These are phyloP conservation scores for Prietella phreatophila DNA, from an alignment of 2,113 vertebrate species.

Conservation along the genomic window DNA sequence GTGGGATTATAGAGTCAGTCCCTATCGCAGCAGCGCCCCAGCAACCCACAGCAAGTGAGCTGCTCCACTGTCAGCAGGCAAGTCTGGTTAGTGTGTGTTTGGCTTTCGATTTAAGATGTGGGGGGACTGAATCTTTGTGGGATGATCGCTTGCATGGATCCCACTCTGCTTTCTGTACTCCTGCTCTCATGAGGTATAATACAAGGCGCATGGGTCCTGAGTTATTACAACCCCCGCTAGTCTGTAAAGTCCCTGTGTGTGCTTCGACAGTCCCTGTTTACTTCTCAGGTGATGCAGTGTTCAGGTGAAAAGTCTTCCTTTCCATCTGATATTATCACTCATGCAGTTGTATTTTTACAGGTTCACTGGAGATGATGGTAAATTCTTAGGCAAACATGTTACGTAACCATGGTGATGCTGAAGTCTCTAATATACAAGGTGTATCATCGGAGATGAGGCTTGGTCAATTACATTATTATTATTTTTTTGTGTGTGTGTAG, in stretches of 20 bases:
- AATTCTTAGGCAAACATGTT: background rate
- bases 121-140: background rate
- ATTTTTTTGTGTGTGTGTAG: background rate
- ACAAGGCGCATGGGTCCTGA: slow-evolving; percentile 21
- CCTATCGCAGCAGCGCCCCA: slow-evolving; percentile 52
- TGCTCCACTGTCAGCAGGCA: slow-evolving; percentile 36
- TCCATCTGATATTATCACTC: background rate
- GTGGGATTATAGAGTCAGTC: slow-evolving; percentile 42
- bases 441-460: slow-evolving; percentile 67
- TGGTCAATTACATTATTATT: background rate
- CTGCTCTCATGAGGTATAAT: slow-evolving; percentile 34
- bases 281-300: background rate
- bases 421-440: slow-evolving; percentile 61
- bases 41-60: slow-evolving; percentile 55
- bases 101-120: slow-evolving; percentile 23
- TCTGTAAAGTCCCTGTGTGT: background rate
- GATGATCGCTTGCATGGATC: slow-evolving; percentile 9
- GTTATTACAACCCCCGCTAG: slow-evolving; percentile 1
- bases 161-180: slow-evolving; percentile 6
- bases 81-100: slow-evolving; percentile 50
- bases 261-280: slow-evolving; percentile 16
- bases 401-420: slow-evolving; percentile 29
- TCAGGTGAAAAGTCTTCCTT: background rate
- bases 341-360: background rate
- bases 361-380: background rate